These are phyloP conservation scores for Sciurus niger DNA, from an alignment of 2,113 vertebrate species.

Conservation along the genomic window DNA sequence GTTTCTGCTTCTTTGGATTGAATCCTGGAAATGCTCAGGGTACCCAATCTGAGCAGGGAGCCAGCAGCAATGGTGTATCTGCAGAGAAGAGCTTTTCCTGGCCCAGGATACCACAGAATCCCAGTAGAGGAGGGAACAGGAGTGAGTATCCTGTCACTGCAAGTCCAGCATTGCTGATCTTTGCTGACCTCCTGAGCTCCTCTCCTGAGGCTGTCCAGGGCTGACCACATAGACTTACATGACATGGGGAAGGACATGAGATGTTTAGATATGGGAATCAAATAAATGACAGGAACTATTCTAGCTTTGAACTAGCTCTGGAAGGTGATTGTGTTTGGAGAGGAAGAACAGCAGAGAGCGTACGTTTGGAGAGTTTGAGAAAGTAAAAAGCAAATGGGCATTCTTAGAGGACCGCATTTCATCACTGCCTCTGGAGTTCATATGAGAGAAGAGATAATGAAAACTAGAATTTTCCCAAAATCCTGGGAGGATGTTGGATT, in stretches of 20 bases:
- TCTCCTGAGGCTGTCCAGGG: background rate
- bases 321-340: background rate
- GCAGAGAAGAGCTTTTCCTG: background rate
- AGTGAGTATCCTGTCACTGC: background rate
- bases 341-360: background rate
- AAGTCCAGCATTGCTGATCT: background rate
- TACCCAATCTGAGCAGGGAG: background rate
- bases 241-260: background rate
- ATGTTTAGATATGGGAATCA: background rate
- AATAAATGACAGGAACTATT: background rate
- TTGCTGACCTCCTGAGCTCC: background rate
- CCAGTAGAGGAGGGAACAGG: background rate
- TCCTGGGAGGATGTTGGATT: slow-evolving; percentile 59
- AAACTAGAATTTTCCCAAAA: slow-evolving; percentile 48
- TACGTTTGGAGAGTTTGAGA: background rate
- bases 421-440: background rate
- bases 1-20: slow-evolving; percentile 34
- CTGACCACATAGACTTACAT: too few species aligned
- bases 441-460: background rate
- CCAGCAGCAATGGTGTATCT: background rate
- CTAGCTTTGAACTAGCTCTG: rapidly evolving
- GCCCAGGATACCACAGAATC: background rate
- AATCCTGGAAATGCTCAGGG: background rate
- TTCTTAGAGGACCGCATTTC: background rate
- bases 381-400: background rate